Evolutionary conservation across 2,888 invertebrate species (phyloP).

Genomic region (Cecidostiba fungosa): DNA sequence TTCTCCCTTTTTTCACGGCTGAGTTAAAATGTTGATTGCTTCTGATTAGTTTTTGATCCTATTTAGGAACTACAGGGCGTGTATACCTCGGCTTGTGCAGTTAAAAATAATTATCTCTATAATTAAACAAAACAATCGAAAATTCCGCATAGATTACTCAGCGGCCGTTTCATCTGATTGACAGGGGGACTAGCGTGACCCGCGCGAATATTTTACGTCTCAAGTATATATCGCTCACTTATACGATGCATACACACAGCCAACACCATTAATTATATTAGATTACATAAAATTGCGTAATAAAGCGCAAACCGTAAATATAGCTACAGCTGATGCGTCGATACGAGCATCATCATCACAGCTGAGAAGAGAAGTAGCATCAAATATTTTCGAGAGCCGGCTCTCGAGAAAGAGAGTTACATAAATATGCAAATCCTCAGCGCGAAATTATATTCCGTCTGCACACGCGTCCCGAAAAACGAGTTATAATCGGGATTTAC

Average conservation of each 20-base stretch:
- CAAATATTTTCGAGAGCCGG: slow-evolving; percentile 14
- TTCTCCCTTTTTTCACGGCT: background rate
- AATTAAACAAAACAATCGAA: background rate
- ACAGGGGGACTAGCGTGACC: background rate
- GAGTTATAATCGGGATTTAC: background rate
- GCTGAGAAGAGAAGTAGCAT: background rate
- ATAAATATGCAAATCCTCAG: slow-evolving; percentile 35
- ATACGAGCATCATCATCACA: slow-evolving; percentile 17
- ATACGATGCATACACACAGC: background rate
- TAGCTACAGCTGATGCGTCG: background rate
- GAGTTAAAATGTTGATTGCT: slow-evolving; percentile 5
- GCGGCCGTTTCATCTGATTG: slow-evolving; percentile 2
- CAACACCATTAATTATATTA: background rate
- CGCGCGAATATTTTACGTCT: background rate
- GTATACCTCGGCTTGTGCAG: background rate
- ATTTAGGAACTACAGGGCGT: background rate
- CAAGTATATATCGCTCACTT: background rate
- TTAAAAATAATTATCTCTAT: background rate
- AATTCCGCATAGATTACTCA: background rate
- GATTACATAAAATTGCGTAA: slow-evolving; percentile 24
- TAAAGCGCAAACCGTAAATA: background rate
- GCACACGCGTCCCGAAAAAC: background rate
- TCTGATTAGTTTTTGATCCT: background rate
- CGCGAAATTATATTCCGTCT: slow-evolving; percentile 16
- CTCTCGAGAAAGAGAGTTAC: background rate